phyloP scores from a whole-genome alignment of 2,797 vertebrate species.

The Pipistrellus nathusii region DNA sequence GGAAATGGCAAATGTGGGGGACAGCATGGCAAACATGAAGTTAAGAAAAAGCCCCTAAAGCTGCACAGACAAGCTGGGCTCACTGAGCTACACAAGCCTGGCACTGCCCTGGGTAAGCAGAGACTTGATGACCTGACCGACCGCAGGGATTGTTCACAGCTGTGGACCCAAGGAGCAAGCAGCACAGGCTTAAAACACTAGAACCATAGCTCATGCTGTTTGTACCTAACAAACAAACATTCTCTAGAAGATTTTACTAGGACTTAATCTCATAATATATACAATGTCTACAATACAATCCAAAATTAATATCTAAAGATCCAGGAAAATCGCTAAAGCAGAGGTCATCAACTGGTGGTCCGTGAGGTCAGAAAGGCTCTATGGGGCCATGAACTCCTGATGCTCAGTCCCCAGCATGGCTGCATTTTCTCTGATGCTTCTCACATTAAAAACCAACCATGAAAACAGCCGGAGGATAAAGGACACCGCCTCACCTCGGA shows the following conservation, averaged over 20 bases:
- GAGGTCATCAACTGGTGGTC: too few relatives aligned
- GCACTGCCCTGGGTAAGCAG: neutral
- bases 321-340: neutral
- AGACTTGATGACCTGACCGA: neutral
- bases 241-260: neutral
- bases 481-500: neutral
- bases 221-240: neutral
- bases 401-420: neutral
- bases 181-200: neutral
- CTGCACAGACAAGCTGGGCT: neutral
- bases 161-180: too few relatives aligned
- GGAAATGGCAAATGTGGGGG: neutral
- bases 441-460: neutral
- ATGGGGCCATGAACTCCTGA: neutral
- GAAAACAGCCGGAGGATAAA: neutral
- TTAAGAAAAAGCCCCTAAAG: neutral
- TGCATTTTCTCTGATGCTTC: neutral
- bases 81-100: fast-evolving
- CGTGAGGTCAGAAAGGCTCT: too few relatives aligned
- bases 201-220: neutral
- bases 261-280: neutral
- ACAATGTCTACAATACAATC: neutral
- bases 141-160: too few relatives aligned
- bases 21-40: neutral
- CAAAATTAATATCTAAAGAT: neutral